Evolutionary conservation across 2,797 vertebrate species (phyloP), one percentile per base, ranked within the genome.

Genomic region (Vireo griseus): DNA sequence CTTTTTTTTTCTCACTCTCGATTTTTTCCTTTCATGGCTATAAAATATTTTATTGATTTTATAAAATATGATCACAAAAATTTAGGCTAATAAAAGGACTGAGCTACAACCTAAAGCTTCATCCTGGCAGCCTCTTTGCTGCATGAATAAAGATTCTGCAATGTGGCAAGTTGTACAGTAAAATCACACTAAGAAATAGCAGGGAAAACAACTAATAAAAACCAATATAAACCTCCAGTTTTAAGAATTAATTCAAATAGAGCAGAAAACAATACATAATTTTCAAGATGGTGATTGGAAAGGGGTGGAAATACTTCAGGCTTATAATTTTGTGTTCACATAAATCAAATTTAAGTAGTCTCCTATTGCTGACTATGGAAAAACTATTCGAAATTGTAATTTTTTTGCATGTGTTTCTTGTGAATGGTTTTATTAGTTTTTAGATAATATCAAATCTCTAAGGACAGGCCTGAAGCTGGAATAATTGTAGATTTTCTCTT

Each of bases 361-460:
- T 72, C 26, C 40, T 81, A 59, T 51, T 92, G 58, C 86, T 88
- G 72, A 68, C 69, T 76, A 5, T 48, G 26, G 40, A 76, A 79
- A 91, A 93, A 66, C 33, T 28, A 74, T 87, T 89, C 79, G 42
- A 37, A 68, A 48, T 79, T 63, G 52, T 90, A 87, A 67, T 88
- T 95, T 77, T 61, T 61, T 57, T 87, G 19, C 1, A 0, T 68
- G n/a, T 57, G 31, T 81, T 66, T 90, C 76, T 77, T 80, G 66
- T 85, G 68, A 84, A 57, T 45, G n/a, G 20, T 93, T 94, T 91
- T 93, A 78, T 93, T 93, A 58, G 59, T 40, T 89, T 94, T 84
- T 86, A 75, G 74, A 69, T 75, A 94, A 82, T 67, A 71, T 19
- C 42, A 45, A 71, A 52, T 86, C 83, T 93, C 86, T 51, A 26